Evolutionary conservation across 2,888 invertebrate genomes (phyloP).

Genomic region (Tribolium freemani): DNA sequence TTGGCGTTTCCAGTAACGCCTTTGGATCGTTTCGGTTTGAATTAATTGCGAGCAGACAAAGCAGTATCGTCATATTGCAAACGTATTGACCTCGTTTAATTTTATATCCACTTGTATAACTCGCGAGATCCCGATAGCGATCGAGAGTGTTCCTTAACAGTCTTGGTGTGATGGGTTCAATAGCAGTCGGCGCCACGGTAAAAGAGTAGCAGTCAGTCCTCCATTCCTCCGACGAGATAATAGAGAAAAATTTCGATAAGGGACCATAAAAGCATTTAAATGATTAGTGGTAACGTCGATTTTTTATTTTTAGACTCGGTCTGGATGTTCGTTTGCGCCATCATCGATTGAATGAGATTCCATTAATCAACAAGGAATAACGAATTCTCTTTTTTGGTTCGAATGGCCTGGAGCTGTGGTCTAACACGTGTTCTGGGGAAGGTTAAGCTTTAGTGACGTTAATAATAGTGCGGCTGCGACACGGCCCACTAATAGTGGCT

Average conservation of each 20-base stretch:
- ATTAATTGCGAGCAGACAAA: slow-evolving; percentile 19
- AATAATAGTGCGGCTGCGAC: slow-evolving; percentile 52
- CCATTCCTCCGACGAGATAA: slow-evolving; percentile 34
- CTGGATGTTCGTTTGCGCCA: slow-evolving; percentile 30
- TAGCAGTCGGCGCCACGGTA: slow-evolving; percentile 47
- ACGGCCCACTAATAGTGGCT: slow-evolving; percentile 52
- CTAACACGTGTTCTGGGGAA: slow-evolving; percentile 45
- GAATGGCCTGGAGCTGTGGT: slow-evolving; percentile 25
- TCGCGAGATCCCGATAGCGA: slow-evolving; percentile 43
- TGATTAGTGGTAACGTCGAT: slow-evolving; percentile 31
- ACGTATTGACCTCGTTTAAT: slow-evolving; percentile 45
- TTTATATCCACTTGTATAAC: slow-evolving; percentile 44
- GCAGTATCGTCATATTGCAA: slow-evolving; percentile 32
- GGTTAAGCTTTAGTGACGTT: slow-evolving; percentile 48
- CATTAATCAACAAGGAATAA: slow-evolving; percentile 37
- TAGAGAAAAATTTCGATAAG: slow-evolving; percentile 29
- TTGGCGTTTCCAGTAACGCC: slow-evolving; percentile 10
- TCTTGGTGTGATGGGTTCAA: slow-evolving; percentile 48
- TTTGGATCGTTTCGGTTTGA: slow-evolving; percentile 20
- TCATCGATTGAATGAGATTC: slow-evolving; percentile 33
- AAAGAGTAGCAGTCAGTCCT: slow-evolving; percentile 33
- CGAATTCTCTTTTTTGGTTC: slow-evolving; percentile 28
- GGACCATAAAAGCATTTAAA: slow-evolving; percentile 38
- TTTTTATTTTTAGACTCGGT: slow-evolving; percentile 34
- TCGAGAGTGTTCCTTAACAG: slow-evolving; percentile 45